phyloP scores from a whole-genome alignment of 2,113 vertebrate genomes.

The Elgaria multicarinata region DNA sequence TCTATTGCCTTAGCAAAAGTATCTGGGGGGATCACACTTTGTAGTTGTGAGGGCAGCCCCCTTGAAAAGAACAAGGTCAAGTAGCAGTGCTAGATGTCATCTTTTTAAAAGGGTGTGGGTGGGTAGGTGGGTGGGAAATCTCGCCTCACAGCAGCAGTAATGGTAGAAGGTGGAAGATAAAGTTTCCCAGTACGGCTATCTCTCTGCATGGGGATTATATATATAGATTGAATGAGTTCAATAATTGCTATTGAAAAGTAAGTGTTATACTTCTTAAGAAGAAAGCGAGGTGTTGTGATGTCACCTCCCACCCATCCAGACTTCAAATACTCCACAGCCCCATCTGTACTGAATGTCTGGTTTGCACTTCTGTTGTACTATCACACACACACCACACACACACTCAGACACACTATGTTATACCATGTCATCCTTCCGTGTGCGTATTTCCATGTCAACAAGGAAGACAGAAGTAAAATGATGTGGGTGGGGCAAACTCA shows the following conservation, averaged over 20 bases:
- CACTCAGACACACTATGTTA: too few species aligned
- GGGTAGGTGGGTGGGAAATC: neutral
- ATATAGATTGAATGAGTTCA: neutral
- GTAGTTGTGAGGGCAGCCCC: too few species aligned
- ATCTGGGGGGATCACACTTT: neutral
- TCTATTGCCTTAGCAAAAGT: neutral
- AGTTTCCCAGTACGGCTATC: neutral
- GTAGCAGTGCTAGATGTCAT: neutral
- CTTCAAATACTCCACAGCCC: neutral
- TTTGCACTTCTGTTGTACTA: neutral
- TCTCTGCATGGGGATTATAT: neutral
- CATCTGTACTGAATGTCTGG: neutral
- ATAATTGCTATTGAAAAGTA: neutral
- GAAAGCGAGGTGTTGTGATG: neutral
- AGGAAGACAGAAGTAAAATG: neutral
- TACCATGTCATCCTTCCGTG: neutral
- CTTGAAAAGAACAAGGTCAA: neutral
- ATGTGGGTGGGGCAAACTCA: neutral
- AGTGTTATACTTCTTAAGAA: neutral
- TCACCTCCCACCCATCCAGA: neutral
- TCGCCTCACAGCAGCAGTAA: neutral
- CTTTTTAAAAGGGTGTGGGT: neutral
- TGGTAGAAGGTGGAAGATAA: neutral
- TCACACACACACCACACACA: too few species aligned
- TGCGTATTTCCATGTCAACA: neutral